Conservation (phyloP, 2,113 vertebrate species). For the Pluvialis apricaria region DNA sequence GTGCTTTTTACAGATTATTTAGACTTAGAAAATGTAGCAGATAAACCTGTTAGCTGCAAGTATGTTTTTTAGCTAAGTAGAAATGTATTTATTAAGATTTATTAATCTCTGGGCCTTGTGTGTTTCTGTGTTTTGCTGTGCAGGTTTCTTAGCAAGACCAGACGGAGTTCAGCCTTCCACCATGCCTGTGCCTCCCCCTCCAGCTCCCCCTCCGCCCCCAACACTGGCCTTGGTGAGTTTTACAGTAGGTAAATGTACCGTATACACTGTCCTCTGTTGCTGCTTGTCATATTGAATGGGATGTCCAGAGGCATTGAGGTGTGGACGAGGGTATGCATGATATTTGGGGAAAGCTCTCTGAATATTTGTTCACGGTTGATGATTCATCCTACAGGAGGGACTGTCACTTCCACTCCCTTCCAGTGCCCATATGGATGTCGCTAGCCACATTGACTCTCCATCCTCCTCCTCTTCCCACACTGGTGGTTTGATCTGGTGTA, state of each 20-base stretch:
- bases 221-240: slow-evolving; percentile 82
- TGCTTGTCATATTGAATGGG: background rate
- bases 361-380: background rate
- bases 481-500: background rate
- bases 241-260: background rate
- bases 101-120: background rate
- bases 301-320: background rate
- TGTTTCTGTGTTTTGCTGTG: slow-evolving; percentile 1
- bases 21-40: background rate
- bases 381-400: background rate
- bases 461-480: background rate
- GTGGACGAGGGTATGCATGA: background rate
- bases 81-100: background rate
- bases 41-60: background rate
- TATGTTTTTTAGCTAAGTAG: background rate
- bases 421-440: background rate
- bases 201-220: slow-evolving; percentile 85
- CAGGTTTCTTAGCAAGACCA: slow-evolving; percentile 64
- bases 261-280: background rate
- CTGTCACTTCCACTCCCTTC: background rate
- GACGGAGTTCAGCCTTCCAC: slow-evolving; percentile 63
- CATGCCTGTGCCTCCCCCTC: slow-evolving; percentile 92
- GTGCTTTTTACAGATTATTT: background rate
- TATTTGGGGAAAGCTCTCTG: background rate
- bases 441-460: background rate